These are phyloP conservation scores for Eupithecia dodoneata DNA, from an alignment of 2,888 invertebrate genomes.

Conservation along the genomic window DNA sequence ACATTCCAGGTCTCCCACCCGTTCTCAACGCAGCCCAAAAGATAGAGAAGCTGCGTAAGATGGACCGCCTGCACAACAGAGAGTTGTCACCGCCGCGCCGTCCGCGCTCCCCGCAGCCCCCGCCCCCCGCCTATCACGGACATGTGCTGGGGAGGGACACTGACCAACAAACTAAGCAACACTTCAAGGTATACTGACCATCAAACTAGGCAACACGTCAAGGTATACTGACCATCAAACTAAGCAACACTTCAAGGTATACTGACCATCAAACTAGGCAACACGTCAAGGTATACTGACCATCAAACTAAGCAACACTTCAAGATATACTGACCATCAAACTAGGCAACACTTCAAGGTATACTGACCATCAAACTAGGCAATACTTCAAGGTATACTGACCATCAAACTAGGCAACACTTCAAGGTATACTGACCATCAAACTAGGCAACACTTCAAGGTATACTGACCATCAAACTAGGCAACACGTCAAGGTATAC, in stretches of 20 bases:
- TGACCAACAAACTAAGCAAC: not conserved
- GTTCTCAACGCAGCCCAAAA: constrained; percentile 66
- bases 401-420: constrained; percentile 39
- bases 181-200: not conserved
- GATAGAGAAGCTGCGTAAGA: constrained; percentile 79
- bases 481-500: too few species aligned
- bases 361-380: constrained; percentile 24
- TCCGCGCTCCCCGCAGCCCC: constrained; percentile 44
- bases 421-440: constrained; percentile 38
- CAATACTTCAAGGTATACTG: constrained; percentile 45
- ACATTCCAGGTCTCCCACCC: constrained; percentile 72
- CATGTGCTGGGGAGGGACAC: constrained; percentile 16
- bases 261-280: too few species aligned
- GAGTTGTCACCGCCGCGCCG: constrained; percentile 51
- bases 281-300: too few species aligned
- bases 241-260: constrained; percentile 47
- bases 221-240: constrained; percentile 22
- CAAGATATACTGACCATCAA: constrained; percentile 17
- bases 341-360: constrained; percentile 39
- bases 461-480: too few species aligned
- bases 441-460: too few species aligned
- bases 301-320: too few species aligned
- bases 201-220: not conserved
- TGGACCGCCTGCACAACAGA: constrained; percentile 69
- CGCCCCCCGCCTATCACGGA: constrained; percentile 13